phyloP scores from a whole-genome alignment of 2,797 vertebrate genomes.

The Cercopithecus diana region DNA sequence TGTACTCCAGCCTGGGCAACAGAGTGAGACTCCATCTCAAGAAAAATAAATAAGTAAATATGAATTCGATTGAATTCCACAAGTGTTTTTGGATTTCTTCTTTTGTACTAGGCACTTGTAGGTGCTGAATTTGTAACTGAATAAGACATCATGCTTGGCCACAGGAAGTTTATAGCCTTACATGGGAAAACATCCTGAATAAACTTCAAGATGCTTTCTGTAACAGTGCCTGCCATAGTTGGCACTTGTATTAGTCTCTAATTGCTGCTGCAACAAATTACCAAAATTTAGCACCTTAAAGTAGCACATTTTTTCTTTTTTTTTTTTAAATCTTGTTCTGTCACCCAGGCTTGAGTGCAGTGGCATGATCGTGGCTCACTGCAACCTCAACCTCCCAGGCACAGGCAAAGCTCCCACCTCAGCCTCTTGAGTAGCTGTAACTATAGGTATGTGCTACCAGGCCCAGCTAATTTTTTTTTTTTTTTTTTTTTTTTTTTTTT shows the following conservation, averaged over 20 bases:
- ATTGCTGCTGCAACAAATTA: neutral
- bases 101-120: neutral
- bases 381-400: neutral
- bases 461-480: neutral
- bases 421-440: neutral
- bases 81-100: neutral
- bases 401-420: neutral
- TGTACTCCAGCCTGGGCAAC: neutral
- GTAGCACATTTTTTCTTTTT: neutral
- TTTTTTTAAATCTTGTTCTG: neutral
- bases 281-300: neutral
- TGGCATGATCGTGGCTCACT: neutral
- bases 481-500: too few species aligned
- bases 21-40: neutral
- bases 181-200: neutral
- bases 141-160: neutral
- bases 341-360: neutral
- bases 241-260: neutral
- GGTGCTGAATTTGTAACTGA: neutral
- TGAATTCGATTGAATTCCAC: neutral
- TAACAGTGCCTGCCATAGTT: neutral
- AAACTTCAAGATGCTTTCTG: neutral
- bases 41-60: neutral
- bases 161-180: neutral
- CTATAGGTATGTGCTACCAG: neutral